Conservation (phyloP, 2,888 invertebrate species). For the Epinotia brunnichana region DNA sequence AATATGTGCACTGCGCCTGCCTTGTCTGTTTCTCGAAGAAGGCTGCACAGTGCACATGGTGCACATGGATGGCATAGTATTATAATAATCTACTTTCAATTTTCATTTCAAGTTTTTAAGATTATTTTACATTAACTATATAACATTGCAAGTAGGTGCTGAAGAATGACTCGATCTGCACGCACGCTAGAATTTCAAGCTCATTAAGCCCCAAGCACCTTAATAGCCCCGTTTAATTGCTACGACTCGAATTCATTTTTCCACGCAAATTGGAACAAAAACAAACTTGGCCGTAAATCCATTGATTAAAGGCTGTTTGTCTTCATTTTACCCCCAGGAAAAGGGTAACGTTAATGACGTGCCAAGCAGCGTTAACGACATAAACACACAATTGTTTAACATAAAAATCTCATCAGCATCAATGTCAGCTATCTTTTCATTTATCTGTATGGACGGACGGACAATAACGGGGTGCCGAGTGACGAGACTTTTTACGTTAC, state of each 20-base stretch:
- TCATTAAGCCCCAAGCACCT: constrained; percentile 9
- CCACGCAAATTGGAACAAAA: constrained; percentile 32
- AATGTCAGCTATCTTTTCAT: constrained; percentile 18
- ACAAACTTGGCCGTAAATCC: constrained; percentile 38
- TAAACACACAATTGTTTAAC: constrained; percentile 59
- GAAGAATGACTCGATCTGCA: neutral
- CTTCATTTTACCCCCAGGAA: constrained; percentile 26
- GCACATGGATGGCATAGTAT: too few relatives aligned
- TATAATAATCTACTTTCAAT: too few relatives aligned
- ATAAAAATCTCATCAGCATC: constrained; percentile 58
- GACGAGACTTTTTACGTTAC: constrained; percentile 10
- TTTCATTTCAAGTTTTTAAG: too few relatives aligned
- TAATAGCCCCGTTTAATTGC: constrained; percentile 26
- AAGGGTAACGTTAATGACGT: constrained; percentile 58
- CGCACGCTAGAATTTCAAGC: neutral
- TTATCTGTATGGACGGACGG: constrained; percentile 6
- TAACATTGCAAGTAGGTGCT: neutral
- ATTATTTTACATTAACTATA: neutral
- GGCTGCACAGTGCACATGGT: too few relatives aligned
- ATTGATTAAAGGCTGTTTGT: constrained; percentile 40
- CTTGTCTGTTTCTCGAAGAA: too few relatives aligned
- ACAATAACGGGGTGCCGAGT: neutral
- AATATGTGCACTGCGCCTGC: too few relatives aligned
- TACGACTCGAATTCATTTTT: constrained; percentile 32
- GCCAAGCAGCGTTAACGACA: constrained; percentile 60